Conservation (phyloP, 1,140 invertebrate genomes). For the Drepana arcuata region DNA sequence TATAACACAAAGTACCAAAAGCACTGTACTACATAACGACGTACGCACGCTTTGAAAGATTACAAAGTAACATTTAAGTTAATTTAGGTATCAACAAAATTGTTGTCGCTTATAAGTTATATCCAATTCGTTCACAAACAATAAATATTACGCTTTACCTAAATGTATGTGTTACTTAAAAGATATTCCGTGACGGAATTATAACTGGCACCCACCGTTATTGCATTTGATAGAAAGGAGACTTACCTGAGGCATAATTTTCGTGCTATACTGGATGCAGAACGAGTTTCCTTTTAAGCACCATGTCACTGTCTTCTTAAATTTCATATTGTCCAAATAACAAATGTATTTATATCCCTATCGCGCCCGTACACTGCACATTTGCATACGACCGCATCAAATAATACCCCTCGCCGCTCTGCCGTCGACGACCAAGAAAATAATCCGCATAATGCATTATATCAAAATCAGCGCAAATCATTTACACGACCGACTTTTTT, state of each 20-base stretch:
- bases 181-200: too few species aligned
- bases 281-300: slow-evolving; percentile 50
- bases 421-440: slow-evolving; percentile 39
- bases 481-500: slow-evolving; percentile 50
- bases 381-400: slow-evolving; percentile 39
- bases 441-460: slow-evolving; percentile 26
- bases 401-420: slow-evolving; percentile 30
- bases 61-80: too few species aligned
- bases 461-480: slow-evolving; percentile 46
- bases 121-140: too few species aligned
- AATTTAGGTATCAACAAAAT: too few species aligned
- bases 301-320: slow-evolving; percentile 56
- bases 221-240: too few species aligned
- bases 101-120: too few species aligned
- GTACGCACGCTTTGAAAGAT: too few species aligned
- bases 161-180: too few species aligned
- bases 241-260: slow-evolving; percentile 34
- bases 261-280: slow-evolving; percentile 39
- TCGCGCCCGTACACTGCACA: slow-evolving; percentile 25
- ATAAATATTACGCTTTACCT: too few species aligned
- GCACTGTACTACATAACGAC: too few species aligned
- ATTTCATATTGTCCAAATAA: slow-evolving; percentile 46
- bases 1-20: too few species aligned
- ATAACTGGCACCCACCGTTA: too few species aligned
- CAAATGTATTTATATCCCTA: slow-evolving; percentile 3